Base-by-base conservation (phyloP, 1,140 invertebrate genomes). In the Sminthurides bifidus region DNA sequence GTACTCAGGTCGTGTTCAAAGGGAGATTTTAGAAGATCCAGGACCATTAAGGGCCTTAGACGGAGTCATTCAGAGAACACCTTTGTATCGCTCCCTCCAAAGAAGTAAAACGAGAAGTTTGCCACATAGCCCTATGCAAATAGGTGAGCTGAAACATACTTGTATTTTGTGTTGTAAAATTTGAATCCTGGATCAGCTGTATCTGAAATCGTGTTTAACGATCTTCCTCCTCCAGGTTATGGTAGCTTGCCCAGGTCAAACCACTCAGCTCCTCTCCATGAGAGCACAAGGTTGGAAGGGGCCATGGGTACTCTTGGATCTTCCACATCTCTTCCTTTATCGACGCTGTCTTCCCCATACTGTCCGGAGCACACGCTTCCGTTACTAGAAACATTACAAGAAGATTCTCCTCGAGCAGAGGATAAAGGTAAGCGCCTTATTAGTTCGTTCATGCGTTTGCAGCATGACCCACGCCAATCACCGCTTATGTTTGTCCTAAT, bases 1-100 rank as follows among this genome's bases (percentile, higher is more conserved):
- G 64, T 91, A 87, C 71, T 84, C 84, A 48, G 90, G 90, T 2
- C 75, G 88, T 53, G 90, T 88, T 17, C 88, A 93, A 71, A 76
- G 81, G 35, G 90, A 94, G 73, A 85, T 92, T 49, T 71, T 91
- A 45, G 82, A 84, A 66, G 84, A 85, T 64, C 73, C 72, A 52
- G 75, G 74, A 37, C 75, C 76, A 27, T 68, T 76, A 21, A 69
- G 71, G 30, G 51, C 56, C 45, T 21, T 30, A 5, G 60, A 62
- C 45, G 56, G 52, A 23, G 63, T 58, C 17, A 56, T 65, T n/a
- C 60, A 61, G 54, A 35, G 63, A 38, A 65, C 63, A 6, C 63
- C 63, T 12, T 44, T 65, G 1, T 61, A 61, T 35, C 35, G 63
- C 21, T 61, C 59, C 15, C 48, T 65, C n/a, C 54, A 59, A 45